phyloP scores from a whole-genome alignment of 2,888 invertebrate species.

The Lasioglossum lativentre region DNA sequence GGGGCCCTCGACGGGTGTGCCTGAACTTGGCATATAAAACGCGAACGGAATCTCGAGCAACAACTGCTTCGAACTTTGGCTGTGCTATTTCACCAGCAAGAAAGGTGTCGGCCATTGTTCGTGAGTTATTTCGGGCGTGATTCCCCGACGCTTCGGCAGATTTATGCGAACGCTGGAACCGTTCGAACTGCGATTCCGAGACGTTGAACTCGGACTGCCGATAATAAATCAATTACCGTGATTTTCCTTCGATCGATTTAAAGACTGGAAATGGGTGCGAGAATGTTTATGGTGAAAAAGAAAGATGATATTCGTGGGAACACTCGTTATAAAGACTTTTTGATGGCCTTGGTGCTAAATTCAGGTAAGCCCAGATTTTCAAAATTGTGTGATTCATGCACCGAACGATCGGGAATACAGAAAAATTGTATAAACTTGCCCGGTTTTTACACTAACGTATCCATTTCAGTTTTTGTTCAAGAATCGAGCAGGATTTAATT shows the following conservation, averaged over 20 bases:
- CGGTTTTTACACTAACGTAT: too few species aligned
- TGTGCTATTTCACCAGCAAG: background rate
- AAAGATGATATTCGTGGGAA: background rate
- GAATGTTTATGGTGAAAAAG: background rate
- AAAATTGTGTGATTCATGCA: too few species aligned
- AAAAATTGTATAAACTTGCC: too few species aligned
- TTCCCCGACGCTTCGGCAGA: background rate
- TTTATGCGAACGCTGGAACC: slow-evolving; percentile 25
- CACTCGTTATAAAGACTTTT: background rate
- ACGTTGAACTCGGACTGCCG: slow-evolving; percentile 38
- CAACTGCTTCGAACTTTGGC: slow-evolving; percentile 25
- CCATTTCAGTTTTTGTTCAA: too few species aligned
- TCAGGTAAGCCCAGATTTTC: too few species aligned
- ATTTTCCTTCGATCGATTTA: background rate
- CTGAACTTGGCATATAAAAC: slow-evolving; percentile 64
- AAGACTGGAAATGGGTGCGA: background rate
- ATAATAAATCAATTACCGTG: background rate
- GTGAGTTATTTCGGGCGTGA: slow-evolving; percentile 39
- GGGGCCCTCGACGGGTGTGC: slow-evolving; percentile 11
- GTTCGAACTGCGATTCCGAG: background rate
- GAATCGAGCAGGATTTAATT: too few species aligned
- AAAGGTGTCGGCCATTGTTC: slow-evolving; percentile 27
- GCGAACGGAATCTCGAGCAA: slow-evolving; percentile 45
- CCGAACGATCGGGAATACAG: too few species aligned
- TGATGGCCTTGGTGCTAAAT: too few species aligned